Conservation (phyloP, 1,140 invertebrate genomes). For the Caerostris darwini region DNA sequence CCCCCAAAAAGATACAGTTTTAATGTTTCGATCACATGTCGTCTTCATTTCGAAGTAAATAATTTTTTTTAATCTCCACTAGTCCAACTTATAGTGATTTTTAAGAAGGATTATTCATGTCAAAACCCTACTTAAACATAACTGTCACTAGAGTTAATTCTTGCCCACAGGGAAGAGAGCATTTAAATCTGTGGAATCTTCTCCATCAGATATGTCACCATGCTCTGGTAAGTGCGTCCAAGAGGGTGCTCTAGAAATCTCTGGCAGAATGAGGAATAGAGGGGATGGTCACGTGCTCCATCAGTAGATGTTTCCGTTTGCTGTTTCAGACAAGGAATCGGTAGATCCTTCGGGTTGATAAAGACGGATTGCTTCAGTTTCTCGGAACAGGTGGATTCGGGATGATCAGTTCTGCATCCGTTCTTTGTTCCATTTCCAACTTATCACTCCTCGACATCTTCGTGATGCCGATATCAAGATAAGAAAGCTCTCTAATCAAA, state of each 20-base stretch:
- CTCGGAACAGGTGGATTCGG: background rate
- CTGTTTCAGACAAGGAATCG: background rate
- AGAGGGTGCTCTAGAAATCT: background rate
- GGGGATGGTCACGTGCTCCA: background rate
- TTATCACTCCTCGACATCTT: background rate
- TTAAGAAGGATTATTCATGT: background rate
- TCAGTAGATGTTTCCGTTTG: constrained; percentile 23
- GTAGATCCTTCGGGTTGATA: background rate
- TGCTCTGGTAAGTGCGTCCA: background rate
- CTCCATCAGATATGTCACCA: background rate
- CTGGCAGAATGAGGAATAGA: background rate
- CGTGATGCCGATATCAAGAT: background rate
- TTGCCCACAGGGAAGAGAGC: background rate
- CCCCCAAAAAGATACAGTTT: no score
- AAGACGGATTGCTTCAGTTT: background rate
- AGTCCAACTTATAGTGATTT: background rate
- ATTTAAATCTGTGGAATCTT: background rate
- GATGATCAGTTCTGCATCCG: constrained; percentile 30
- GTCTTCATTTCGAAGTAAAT: background rate
- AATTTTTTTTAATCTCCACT: background rate
- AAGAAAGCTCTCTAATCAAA: no score
- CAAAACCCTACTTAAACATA: background rate
- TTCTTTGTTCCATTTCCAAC: constrained; percentile 10
- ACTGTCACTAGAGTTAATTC: background rate
- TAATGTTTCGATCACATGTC: no score